A percentile compares a stretch with the other conserved stretches of the same genome.
phyloP scores from a whole-genome alignment of 2,113 vertebrate species.

The Hirundichthys speculiger region DNA sequence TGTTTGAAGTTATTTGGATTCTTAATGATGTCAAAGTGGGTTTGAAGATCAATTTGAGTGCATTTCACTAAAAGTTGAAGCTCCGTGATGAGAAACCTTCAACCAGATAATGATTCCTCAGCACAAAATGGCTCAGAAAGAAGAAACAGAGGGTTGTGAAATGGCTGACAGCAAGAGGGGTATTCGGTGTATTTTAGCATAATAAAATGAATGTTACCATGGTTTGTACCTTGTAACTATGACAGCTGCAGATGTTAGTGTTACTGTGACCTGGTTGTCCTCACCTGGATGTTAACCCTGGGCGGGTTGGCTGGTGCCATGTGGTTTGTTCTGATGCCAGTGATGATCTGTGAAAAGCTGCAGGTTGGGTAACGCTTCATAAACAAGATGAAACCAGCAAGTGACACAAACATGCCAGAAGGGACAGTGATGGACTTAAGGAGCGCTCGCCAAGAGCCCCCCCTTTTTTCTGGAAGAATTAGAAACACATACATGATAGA shows the following conservation, averaged over 20 bases:
- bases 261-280: not conserved
- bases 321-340: constrained; percentile 51
- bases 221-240: not conserved
- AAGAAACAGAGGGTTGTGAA: no score
- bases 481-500: not conserved
- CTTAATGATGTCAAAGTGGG: no score
- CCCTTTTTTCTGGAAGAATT: constrained; percentile 55
- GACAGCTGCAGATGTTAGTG: not conserved
- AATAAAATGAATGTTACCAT: not conserved
- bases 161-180: no score
- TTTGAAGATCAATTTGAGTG: no score
- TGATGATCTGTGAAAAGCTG: constrained; percentile 59
- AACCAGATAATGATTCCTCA: no score
- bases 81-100: no score
- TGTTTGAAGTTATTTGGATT: no score
- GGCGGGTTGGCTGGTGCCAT: constrained; percentile 49
- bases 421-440: constrained; percentile 71
- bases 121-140: no score
- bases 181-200: no score
- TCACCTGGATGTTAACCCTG: constrained; percentile 70
- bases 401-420: constrained; percentile 71
- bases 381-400: constrained; percentile 74
- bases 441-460: constrained; percentile 60
- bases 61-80: no score
- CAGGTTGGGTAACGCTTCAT: constrained; percentile 71